Evolutionary conservation across 37 sponge, comb jelly and placozoan species (phyloP).

Genomic region (Ianthella basta): DNA sequence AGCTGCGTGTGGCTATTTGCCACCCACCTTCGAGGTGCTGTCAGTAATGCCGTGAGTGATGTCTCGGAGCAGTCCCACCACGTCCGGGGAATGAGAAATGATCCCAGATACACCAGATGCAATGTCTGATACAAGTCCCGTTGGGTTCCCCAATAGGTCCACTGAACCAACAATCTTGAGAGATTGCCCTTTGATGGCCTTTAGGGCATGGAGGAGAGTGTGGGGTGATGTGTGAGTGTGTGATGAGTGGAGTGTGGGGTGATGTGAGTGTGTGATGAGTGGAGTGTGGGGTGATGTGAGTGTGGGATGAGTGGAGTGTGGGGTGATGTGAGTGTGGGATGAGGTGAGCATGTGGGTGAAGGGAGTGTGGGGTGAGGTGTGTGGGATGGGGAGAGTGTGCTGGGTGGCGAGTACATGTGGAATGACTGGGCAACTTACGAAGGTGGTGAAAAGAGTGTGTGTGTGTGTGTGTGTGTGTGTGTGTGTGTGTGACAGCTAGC

Average conservation of each 20-base stretch:
- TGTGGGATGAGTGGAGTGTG: too few relatives aligned
- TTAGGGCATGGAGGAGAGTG: not conserved
- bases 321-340: too few relatives aligned
- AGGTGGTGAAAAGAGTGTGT: not conserved
- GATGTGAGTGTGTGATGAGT: too few relatives aligned
- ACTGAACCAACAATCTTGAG: conserved; percentile 80
- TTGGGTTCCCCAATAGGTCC: conserved; percentile 92
- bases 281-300: too few relatives aligned
- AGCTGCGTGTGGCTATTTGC: not conserved
- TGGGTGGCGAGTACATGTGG: too few relatives aligned
- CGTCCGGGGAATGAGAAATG: conserved; percentile 65
- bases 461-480: conserved; percentile 24
- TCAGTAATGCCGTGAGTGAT: conserved; percentile 93
- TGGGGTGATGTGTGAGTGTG: too few relatives aligned
- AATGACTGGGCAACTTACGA: too few relatives aligned
- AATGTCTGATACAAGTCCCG: conserved; percentile 86
- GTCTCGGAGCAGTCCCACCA: conserved; percentile 80
- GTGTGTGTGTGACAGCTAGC: conserved; percentile 6
- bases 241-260: too few relatives aligned
- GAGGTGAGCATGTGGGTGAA: too few relatives aligned
- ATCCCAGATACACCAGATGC: conserved; percentile 82
- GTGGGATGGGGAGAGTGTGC: too few relatives aligned
- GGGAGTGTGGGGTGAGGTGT: too few relatives aligned
- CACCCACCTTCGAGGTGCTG: conserved; percentile 84
- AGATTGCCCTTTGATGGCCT: conserved; percentile 72